Evolutionary conservation across 1,140 invertebrate genomes (phyloP), one percentile per base, ranked within the genome.

Genomic region (Penaeus indicus): DNA sequence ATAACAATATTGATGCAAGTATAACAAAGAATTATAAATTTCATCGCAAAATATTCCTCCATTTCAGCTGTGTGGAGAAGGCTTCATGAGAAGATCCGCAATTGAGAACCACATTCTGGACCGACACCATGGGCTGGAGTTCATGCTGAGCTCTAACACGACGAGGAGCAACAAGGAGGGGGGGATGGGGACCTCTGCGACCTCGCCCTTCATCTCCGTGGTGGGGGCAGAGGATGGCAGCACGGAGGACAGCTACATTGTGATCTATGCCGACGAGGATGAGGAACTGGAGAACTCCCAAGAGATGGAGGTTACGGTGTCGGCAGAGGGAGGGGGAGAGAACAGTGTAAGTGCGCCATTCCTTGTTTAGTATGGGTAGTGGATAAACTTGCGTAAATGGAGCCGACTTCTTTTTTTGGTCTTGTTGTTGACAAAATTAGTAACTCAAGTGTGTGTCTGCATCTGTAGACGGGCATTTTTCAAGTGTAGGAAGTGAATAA

Each of bases 91-190:
- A 54, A 32, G 75, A 79, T 47, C 87, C 54, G 72, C 87, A 16
- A 84, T 88, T 64, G 87, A 88, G 47, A 88, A 78, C 72, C 87
- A 88, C 42, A 88, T 88, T 63, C 80, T 84, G 16, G 87, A 88
- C 27, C 22, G 72, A 7, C 87, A 88, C 32, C 78, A 25, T 0
- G 72, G 78, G 18, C 22, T 88, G 80, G 72, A 86, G 22, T 64
- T 84, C 16, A 32, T 42, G 67, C 32, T 83, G 21, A 27, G 32
- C 21, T 84, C 81, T 3, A 78, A 25, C 61, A 79, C 18, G 22
- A 3, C n/a, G 38, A 64, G 42, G 16, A 79, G 19, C n/a, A 63
- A 64, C 61, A 54, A 47, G 27, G 80, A 83, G 47, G 61, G 54
- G 1, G 75, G 32, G 25, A 42, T 25, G 19, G 81, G 42, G 38